These are phyloP conservation scores for Hyppa rectilinea DNA, from an alignment of 2,888 invertebrate genomes.

Conservation along the genomic window DNA sequence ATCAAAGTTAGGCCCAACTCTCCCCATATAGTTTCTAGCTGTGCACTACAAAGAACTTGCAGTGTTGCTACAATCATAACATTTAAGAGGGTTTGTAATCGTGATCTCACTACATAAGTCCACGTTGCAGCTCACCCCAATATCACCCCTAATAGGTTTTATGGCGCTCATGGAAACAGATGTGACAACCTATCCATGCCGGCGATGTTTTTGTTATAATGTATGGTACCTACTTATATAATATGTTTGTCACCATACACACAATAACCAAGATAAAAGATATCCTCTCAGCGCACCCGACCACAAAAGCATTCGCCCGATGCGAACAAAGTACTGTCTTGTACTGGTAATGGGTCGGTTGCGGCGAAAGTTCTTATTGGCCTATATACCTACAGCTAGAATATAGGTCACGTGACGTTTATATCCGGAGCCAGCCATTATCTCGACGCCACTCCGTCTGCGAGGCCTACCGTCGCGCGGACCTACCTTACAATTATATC, in stretches of 20 bases:
- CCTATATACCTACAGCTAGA: slow-evolving; percentile 54
- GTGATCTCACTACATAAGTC: slow-evolving; percentile 19
- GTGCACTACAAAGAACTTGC: slow-evolving; percentile 9
- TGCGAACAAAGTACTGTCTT: slow-evolving; percentile 50
- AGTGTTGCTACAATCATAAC: slow-evolving; percentile 9
- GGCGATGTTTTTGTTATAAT: slow-evolving; percentile 4
- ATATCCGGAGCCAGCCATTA: slow-evolving; percentile 65
- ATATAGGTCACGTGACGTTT: slow-evolving; percentile 70
- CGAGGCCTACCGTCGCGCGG: slow-evolving; percentile 59
- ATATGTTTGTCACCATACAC: slow-evolving; percentile 11
- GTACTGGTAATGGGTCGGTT: slow-evolving; percentile 43
- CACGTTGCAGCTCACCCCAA: slow-evolving; percentile 29
- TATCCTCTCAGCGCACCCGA: slow-evolving; percentile 2
- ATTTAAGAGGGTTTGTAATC: slow-evolving; percentile 18
- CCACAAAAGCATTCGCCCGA: slow-evolving; percentile 38
- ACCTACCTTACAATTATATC: slow-evolving; percentile 47
- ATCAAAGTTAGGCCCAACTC: not conserved
- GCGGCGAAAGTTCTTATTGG: slow-evolving; percentile 59
- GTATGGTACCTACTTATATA: not conserved
- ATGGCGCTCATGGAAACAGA: slow-evolving; percentile 23
- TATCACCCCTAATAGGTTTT: slow-evolving; percentile 31
- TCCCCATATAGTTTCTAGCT: not conserved
- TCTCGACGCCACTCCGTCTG: slow-evolving; percentile 81
- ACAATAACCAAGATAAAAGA: slow-evolving; percentile 36
- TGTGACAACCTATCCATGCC: slow-evolving; percentile 16